These are phyloP conservation scores for Ruditapes philippinarum DNA, from an alignment of 1,140 invertebrate species.

Conservation along the genomic window DNA sequence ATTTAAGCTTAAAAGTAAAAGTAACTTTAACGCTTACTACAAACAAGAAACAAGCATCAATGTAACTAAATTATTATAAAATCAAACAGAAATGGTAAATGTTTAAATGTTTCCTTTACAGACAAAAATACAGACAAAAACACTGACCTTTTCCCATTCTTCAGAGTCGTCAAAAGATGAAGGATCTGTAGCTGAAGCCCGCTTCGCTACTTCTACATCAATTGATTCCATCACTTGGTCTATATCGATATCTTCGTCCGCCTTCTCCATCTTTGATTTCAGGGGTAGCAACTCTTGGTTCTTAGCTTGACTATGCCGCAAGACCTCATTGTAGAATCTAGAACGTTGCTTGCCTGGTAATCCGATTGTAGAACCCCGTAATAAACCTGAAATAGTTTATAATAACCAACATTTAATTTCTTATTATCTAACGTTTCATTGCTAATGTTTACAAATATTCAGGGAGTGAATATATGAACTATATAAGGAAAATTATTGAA, in stretches of 20 bases:
- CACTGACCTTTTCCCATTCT: slow-evolving; percentile 94
- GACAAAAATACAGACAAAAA: too few species aligned
- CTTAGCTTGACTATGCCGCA: slow-evolving; percentile 61
- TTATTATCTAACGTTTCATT: too few species aligned
- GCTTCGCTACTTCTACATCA: slow-evolving; percentile 53
- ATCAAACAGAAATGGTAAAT: too few species aligned
- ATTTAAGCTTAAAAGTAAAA: too few species aligned
- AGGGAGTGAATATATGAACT: too few species aligned
- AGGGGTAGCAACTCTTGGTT: slow-evolving; percentile 68
- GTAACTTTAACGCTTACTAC: too few species aligned
- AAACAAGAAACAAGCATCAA: too few species aligned
- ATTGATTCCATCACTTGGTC: slow-evolving; percentile 72
- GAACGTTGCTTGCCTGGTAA: slow-evolving; percentile 76
- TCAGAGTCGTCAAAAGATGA: slow-evolving; percentile 93
- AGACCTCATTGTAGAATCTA: slow-evolving; percentile 80
- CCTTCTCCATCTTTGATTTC: slow-evolving; percentile 71
- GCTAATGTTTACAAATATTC: too few species aligned
- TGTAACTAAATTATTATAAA: too few species aligned
- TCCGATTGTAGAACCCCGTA: slow-evolving; percentile 79
- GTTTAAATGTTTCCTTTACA: too few species aligned
- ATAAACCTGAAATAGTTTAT: slow-evolving; percentile 82
- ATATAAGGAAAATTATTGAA: too few species aligned
- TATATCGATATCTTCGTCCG: slow-evolving; percentile 74
- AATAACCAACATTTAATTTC: too few species aligned
- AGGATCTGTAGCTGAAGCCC: slow-evolving; percentile 41